phyloP scores from a whole-genome alignment of 2,797 vertebrate genomes.

The Calcarius lapponicus region DNA sequence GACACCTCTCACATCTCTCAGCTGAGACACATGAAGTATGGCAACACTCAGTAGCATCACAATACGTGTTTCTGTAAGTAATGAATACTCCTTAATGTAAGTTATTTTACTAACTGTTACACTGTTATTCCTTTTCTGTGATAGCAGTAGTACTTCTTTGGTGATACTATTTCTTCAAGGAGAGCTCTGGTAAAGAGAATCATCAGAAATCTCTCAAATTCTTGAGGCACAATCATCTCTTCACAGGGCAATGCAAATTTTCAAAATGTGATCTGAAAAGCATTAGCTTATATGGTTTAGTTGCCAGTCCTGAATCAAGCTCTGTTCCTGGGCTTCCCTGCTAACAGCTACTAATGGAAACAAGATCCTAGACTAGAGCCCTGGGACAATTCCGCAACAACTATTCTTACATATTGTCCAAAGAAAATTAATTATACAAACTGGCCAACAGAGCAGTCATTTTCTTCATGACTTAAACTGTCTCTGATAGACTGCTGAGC shows the following conservation, averaged over 20 bases:
- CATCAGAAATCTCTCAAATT: neutral
- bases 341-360: neutral
- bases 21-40: neutral
- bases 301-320: neutral
- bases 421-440: neutral
- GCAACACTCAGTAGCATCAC: neutral
- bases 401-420: neutral
- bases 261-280: neutral
- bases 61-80: neutral
- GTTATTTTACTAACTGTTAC: neutral
- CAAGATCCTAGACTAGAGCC: neutral
- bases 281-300: neutral
- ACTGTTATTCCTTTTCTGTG: neutral
- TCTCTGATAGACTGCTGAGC: neutral
- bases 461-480: neutral
- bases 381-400: neutral
- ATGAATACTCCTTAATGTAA: neutral
- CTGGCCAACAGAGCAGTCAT: neutral
- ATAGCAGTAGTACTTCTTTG: neutral
- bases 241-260: neutral
- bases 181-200: neutral
- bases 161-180: neutral
- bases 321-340: neutral
- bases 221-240: neutral
- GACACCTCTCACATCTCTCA: neutral